Evolutionary conservation across 2,888 invertebrate genomes (phyloP).

Genomic region (Dynastes grantii): DNA sequence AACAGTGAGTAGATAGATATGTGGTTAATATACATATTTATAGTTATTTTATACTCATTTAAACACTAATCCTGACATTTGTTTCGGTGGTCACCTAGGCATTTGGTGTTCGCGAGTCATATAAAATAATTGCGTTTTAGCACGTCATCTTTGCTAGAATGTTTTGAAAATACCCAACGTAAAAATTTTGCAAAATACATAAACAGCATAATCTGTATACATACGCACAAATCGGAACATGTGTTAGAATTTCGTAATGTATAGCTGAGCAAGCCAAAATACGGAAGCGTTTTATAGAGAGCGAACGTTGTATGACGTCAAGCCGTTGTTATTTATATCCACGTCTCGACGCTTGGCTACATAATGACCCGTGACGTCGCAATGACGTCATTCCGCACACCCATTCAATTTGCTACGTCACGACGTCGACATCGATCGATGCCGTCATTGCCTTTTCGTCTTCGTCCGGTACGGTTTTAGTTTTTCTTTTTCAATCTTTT

Average conservation of each 20-base stretch:
- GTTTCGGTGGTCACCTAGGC: too few species aligned
- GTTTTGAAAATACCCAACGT: not conserved
- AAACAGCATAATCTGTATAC: constrained; percentile 31
- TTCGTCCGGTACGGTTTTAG: constrained; percentile 51
- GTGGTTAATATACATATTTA: too few species aligned
- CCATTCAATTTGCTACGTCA: constrained; percentile 62
- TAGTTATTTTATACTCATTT: too few species aligned
- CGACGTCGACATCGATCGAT: constrained; percentile 61
- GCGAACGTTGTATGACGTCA: constrained; percentile 61
- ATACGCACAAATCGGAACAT: constrained; percentile 42
- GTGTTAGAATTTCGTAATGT: constrained; percentile 47
- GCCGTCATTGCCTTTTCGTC: constrained; percentile 60
- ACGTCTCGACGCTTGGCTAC: constrained; percentile 60
- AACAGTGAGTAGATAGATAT: too few species aligned
- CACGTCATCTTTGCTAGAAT: constrained; percentile 10
- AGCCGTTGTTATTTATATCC: constrained; percentile 61
- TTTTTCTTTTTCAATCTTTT: too few species aligned
- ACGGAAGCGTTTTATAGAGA: constrained; percentile 51
- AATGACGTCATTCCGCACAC: constrained; percentile 63
- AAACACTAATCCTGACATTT: too few species aligned
- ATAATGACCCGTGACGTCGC: constrained; percentile 62
- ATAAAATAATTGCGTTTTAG: not conserved
- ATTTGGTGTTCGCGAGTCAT: too few species aligned
- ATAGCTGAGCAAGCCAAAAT: constrained; percentile 43
- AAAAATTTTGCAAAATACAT: not conserved